Conservation (phyloP, 2,888 invertebrate species). For the Noctua fimbriata region DNA sequence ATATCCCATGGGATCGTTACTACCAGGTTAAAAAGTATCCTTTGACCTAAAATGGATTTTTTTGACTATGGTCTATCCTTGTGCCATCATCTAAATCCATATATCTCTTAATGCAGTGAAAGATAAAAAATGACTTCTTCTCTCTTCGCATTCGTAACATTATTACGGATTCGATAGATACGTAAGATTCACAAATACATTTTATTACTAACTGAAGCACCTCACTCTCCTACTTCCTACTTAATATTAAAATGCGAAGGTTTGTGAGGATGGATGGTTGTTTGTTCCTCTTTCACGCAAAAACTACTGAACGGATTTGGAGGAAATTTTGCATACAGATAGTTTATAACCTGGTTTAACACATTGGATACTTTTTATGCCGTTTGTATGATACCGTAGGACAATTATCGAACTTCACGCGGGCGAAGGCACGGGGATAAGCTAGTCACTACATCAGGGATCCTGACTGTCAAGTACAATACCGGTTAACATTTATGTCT, state of each 20-base stretch:
- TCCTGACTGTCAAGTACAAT: conserved; percentile 2
- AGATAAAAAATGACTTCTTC: neutral
- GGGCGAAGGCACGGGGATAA: no score
- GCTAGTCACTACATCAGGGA: neutral
- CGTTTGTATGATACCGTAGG: no score
- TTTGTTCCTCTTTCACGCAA: no score
- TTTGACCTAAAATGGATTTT: neutral
- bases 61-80: neutral
- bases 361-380: no score
- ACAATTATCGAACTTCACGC: no score
- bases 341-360: no score
- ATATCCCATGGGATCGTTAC: neutral
- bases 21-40: neutral
- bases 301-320: no score
- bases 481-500: conserved; percentile 18
- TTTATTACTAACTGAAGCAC: neutral
- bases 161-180: neutral
- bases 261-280: no score
- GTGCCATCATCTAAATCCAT: neutral
- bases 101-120: neutral
- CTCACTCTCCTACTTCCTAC: no score
- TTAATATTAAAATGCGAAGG: no score
- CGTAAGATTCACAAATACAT: neutral
- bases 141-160: neutral
- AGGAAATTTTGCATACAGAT: no score